Evolutionary conservation across 2,888 invertebrate genomes (phyloP).

Genomic region (Molorchus minor): DNA sequence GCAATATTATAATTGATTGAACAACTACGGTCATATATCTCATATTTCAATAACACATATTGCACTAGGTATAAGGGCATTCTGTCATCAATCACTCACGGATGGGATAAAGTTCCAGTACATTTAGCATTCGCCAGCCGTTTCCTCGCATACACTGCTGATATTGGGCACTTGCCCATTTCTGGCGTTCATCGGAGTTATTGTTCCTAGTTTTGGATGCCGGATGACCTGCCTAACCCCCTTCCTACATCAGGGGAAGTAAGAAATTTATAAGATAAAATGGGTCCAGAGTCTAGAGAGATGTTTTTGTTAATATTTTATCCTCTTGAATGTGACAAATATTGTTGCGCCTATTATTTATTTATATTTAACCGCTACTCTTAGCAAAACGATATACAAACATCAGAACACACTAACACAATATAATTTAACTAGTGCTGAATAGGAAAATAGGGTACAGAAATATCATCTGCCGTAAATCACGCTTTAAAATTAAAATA

Average conservation of each 20-base stretch:
- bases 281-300: too few species aligned
- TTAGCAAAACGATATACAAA: too few species aligned
- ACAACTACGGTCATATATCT: slow-evolving; percentile 55
- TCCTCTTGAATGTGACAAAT: too few species aligned
- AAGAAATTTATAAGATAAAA: slow-evolving; percentile 3
- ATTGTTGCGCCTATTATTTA: too few species aligned
- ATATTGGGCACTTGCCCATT: slow-evolving; percentile 54
- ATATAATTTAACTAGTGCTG: too few species aligned
- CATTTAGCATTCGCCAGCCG: slow-evolving; percentile 62
- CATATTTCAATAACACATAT: slow-evolving; percentile 63
- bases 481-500: too few species aligned
- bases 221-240: slow-evolving; percentile 12
- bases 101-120: slow-evolving; percentile 63
- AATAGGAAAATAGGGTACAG: too few species aligned
- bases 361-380: too few species aligned
- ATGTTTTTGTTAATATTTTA: too few species aligned
- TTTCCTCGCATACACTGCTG: slow-evolving; percentile 53
- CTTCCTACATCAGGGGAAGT: not conserved
- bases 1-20: slow-evolving; percentile 56
- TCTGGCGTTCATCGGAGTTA: slow-evolving; percentile 28
- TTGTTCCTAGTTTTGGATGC: slow-evolving; percentile 24
- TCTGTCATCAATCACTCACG: slow-evolving; percentile 64
- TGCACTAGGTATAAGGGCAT: slow-evolving; percentile 62
- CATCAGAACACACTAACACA: too few species aligned
- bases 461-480: too few species aligned